A percentile compares a stretch with the other conserved stretches of the same genome.
These are phyloP conservation scores for Campylomormyrus numenius DNA, from an alignment of 2,113 vertebrate species.

Conservation along the genomic window DNA sequence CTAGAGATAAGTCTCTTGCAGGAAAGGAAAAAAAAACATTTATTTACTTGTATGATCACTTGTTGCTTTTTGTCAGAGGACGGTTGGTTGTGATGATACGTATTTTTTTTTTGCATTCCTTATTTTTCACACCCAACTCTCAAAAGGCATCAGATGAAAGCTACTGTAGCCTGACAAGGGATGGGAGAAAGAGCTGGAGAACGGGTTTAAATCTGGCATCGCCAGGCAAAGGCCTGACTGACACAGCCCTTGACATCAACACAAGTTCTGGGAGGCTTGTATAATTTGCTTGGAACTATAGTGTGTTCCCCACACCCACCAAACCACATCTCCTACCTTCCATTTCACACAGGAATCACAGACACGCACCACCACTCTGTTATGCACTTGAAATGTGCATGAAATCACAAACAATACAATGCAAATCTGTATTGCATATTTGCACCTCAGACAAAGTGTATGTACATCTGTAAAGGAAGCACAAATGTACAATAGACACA, in stretches of 20 bases:
- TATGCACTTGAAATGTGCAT: background rate
- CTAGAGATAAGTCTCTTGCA: background rate
- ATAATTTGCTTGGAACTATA: background rate
- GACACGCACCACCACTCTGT: background rate
- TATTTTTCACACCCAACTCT: background rate
- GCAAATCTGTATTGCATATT: background rate
- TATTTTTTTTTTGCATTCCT: background rate
- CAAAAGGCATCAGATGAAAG: background rate
- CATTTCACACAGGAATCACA: background rate
- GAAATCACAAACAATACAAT: background rate
- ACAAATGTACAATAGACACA: background rate
- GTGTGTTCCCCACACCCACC: background rate
- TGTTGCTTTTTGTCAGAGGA: background rate
- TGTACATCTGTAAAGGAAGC: background rate
- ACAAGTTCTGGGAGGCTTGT: background rate
- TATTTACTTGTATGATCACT: background rate
- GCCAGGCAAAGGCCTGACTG: background rate
- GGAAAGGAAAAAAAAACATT: background rate
- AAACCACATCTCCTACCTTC: background rate
- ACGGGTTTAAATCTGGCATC: slow-evolving; percentile 12
- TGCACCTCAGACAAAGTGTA: background rate
- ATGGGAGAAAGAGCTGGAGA: background rate
- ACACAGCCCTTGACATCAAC: background rate
- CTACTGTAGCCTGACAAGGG: background rate
- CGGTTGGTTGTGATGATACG: background rate